Conservation (phyloP, 2,113 vertebrate species). For the Vireo altiloquus region DNA sequence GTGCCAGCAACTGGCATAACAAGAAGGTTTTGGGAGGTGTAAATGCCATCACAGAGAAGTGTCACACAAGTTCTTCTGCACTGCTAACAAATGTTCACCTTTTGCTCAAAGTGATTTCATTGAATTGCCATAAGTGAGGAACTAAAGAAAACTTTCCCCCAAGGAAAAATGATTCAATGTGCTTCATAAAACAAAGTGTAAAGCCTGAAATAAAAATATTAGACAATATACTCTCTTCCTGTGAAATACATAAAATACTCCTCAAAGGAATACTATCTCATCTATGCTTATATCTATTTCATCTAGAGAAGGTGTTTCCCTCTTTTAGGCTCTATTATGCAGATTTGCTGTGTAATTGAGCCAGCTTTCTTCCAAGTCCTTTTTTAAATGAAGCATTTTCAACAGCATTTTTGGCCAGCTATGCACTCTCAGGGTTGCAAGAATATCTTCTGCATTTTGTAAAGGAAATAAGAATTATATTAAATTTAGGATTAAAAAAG, state of each 20-base stretch:
- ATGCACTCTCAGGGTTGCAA: background rate
- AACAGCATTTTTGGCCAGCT: background rate
- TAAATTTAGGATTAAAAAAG: background rate
- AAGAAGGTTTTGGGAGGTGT: background rate
- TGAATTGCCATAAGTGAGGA: background rate
- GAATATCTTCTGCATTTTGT: background rate
- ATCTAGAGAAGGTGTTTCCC: background rate
- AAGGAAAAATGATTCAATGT: background rate
- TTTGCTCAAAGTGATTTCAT: background rate
- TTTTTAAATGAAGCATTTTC: background rate
- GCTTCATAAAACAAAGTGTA: constrained; percentile 28
- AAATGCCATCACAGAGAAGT: background rate
- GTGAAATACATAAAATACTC: background rate
- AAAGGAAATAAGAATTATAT: background rate
- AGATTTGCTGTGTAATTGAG: background rate
- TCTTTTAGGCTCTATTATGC: background rate
- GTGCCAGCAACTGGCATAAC: background rate
- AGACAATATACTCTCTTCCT: background rate
- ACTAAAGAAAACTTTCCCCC: background rate
- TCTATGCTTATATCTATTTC: background rate
- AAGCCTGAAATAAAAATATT: constrained; percentile 30
- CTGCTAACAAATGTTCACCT: constrained; percentile 3
- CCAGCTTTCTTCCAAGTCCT: background rate
- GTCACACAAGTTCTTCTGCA: background rate
- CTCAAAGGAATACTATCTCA: background rate